Evolutionary conservation across 2,797 vertebrate genomes (phyloP).

Genomic region (Periophthalmus magnuspinnatus): DNA sequence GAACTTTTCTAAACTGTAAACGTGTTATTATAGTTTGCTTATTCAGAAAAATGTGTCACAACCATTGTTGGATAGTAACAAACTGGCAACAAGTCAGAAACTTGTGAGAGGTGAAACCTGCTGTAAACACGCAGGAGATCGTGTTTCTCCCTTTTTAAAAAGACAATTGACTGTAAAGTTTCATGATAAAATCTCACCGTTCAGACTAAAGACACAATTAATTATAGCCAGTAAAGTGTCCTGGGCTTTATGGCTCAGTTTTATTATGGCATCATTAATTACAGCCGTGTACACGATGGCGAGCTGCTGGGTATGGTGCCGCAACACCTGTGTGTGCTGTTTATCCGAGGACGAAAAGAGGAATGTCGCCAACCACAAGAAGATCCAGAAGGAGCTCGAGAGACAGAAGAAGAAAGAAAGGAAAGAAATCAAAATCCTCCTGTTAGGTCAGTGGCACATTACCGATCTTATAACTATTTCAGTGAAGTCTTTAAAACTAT

Average conservation of each 20-base stretch:
- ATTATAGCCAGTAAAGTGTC: neutral
- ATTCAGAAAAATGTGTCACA: neutral
- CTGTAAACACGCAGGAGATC: slow-evolving; percentile 1
- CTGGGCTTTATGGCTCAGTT: neutral
- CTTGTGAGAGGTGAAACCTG: neutral
- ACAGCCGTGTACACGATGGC: slow-evolving; percentile 62
- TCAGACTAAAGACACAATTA: neutral
- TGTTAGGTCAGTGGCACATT: slow-evolving; percentile 72
- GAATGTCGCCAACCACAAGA: slow-evolving; percentile 67
- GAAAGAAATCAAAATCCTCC: slow-evolving; percentile 77
- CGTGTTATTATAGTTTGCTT: neutral
- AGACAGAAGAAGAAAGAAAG: slow-evolving; percentile 75
- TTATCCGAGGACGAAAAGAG: slow-evolving; percentile 76
- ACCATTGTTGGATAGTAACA: neutral
- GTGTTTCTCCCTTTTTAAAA: slow-evolving; percentile 5
- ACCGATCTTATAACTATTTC: neutral
- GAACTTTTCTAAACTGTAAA: neutral
- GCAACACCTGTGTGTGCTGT: slow-evolving; percentile 69
- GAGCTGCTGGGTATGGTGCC: slow-evolving; percentile 62
- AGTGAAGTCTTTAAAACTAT: neutral
- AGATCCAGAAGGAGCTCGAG: slow-evolving; percentile 75
- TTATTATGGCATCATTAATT: slow-evolving; percentile 2
- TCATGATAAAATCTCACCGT: neutral
- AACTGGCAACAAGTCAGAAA: neutral
- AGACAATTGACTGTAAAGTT: neutral